phyloP scores from a whole-genome alignment of 2,888 invertebrate species.

The Helobdella robusta region DNA sequence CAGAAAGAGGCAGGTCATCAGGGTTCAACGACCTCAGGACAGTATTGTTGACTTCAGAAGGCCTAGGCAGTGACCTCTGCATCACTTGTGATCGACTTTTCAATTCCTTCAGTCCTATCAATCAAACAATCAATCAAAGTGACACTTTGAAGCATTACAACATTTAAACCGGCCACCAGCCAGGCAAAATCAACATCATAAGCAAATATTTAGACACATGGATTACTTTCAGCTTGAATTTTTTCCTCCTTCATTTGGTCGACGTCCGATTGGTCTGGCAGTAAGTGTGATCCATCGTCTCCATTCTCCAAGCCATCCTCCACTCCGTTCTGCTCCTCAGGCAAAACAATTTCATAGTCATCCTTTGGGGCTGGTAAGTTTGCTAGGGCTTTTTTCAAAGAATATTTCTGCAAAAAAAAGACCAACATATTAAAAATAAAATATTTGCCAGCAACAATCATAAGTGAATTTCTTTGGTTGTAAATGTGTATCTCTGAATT shows the following conservation, averaged over 20 bases:
- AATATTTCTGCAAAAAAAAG: constrained; percentile 25
- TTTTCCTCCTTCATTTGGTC: constrained; percentile 53
- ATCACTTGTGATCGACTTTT: constrained; percentile 73
- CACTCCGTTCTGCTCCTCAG: constrained; percentile 57
- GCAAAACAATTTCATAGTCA: constrained; percentile 96
- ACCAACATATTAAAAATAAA: too few relatives aligned
- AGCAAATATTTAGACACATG: background rate
- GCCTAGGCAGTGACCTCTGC: constrained; percentile 73
- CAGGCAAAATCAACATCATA: background rate
- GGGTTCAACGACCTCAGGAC: constrained; percentile 67
- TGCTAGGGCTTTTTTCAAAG: constrained; percentile 62
- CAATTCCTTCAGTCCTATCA: constrained; percentile 59
- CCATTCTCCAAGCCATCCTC: constrained; percentile 48
- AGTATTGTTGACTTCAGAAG: constrained; percentile 71
- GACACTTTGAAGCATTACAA: background rate
- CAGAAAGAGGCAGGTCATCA: constrained; percentile 64
- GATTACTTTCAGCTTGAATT: constrained; percentile 23
- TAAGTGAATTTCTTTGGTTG: too few relatives aligned
- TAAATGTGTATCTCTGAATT: too few relatives aligned
- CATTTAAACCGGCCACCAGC: background rate
- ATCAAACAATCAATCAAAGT: background rate
- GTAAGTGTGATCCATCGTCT: constrained; percentile 34
- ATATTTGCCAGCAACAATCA: too few relatives aligned
- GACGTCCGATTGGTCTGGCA: constrained; percentile 66
- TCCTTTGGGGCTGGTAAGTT: constrained; percentile 81